Conservation (phyloP, 2,113 vertebrate species). For the Corythoichthys intestinalis region DNA sequence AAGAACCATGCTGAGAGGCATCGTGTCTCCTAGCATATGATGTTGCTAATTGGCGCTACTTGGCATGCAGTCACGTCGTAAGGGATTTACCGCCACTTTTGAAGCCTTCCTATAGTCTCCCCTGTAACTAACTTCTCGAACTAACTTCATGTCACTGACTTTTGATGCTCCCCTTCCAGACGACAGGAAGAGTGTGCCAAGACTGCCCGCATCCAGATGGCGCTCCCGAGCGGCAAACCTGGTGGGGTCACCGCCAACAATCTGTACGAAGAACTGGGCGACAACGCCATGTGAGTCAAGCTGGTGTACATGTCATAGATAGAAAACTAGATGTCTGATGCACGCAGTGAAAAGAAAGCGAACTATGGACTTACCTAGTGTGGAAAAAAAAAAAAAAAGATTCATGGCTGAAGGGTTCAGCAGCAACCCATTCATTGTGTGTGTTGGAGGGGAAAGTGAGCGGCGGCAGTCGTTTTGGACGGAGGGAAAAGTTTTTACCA, state of each 20-base stretch:
- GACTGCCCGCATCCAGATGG: slow-evolving; percentile 91
- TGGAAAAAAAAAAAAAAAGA: too few species aligned
- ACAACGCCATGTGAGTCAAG: slow-evolving; percentile 90
- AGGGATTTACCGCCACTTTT: background rate
- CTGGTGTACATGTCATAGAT: too few species aligned
- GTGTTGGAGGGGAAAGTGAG: too few species aligned
- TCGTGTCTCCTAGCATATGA: background rate
- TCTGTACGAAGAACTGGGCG: slow-evolving; percentile 92
- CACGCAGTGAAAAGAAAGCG: too few species aligned
- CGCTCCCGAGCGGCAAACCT: slow-evolving; percentile 86
- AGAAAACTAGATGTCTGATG: too few species aligned
- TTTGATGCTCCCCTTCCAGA: slow-evolving; percentile 62
- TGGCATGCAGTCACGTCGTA: background rate
- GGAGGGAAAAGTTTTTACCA: too few species aligned
- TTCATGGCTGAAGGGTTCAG: too few species aligned
- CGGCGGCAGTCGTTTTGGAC: too few species aligned
- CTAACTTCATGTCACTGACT: slow-evolving; percentile 12
- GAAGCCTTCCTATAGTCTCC: background rate
- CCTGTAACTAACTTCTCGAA: background rate
- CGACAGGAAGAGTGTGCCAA: slow-evolving; percentile 95
- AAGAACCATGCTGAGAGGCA: background rate
- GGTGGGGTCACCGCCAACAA: slow-evolving; percentile 78
- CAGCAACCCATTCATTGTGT: too few species aligned
- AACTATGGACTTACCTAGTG: too few species aligned
- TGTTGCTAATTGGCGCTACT: background rate